Evolutionary conservation across 1,140 invertebrate species (phyloP).

Genomic region (Stenopsyche tienmushanensis): DNA sequence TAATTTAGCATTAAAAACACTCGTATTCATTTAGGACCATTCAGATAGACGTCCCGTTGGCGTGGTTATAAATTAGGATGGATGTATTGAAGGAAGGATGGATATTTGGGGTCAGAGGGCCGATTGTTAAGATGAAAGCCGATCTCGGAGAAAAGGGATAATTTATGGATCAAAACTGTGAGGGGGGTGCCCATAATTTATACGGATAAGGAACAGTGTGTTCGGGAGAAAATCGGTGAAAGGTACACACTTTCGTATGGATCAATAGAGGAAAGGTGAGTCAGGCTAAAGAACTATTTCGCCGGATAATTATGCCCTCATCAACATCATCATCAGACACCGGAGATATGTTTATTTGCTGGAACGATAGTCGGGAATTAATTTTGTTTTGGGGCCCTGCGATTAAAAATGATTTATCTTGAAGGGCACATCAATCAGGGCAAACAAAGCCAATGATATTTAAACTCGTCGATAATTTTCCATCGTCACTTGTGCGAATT

Average conservation of each 20-base stretch:
- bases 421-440: too few relatives aligned
- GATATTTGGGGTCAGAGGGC: constrained; percentile 29
- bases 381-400: too few relatives aligned
- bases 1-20: too few relatives aligned
- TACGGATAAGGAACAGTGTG: constrained; percentile 21
- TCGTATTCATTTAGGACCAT: constrained; percentile 15
- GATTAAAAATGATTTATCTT: too few relatives aligned
- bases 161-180: constrained; percentile 39
- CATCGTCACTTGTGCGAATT: too few relatives aligned
- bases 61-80: constrained; percentile 31
- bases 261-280: neutral
- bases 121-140: constrained; percentile 42
- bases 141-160: constrained; percentile 40
- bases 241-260: neutral
- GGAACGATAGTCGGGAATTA: too few relatives aligned
- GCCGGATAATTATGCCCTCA: too few relatives aligned
- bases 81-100: constrained; percentile 35
- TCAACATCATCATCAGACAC: too few relatives aligned
- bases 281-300: neutral
- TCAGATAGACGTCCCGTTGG: constrained; percentile 12
- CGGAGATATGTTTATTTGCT: too few relatives aligned
- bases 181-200: constrained; percentile 40
- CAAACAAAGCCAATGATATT: too few relatives aligned
- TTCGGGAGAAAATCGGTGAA: neutral
- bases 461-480: too few relatives aligned